These are phyloP conservation scores for Ficedula albicollis DNA, from an alignment of 2,797 vertebrate genomes.

Conservation along the genomic window DNA sequence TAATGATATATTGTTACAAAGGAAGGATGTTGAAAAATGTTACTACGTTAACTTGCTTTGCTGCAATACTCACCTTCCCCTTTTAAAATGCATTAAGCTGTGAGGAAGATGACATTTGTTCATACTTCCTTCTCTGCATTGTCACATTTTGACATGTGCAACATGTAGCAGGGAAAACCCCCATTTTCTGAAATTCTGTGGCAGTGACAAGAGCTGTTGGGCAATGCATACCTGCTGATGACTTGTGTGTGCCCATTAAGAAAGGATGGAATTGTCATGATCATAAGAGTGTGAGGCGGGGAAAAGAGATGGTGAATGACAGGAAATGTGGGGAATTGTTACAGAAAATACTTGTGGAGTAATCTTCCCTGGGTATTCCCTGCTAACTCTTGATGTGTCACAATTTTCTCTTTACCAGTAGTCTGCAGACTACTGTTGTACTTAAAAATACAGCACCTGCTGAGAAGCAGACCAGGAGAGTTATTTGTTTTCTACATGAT, in stretches of 20 bases:
- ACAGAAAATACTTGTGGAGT: not conserved
- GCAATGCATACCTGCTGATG: not conserved
- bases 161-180: not conserved
- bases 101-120: not conserved
- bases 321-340: not conserved
- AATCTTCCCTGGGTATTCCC: not conserved
- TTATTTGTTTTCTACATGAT: not conserved
- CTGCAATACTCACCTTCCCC: not conserved
- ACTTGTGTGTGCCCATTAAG: not conserved
- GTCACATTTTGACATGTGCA: not conserved
- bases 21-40: not conserved
- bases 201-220: not conserved
- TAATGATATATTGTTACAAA: not conserved
- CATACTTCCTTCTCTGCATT: not conserved
- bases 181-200: not conserved
- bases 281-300: not conserved
- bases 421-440: not conserved
- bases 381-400: not conserved
- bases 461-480: not conserved
- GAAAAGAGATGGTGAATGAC: not conserved
- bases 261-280: not conserved
- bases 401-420: not conserved
- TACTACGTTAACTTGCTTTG: not conserved
- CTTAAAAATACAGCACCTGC: not conserved
- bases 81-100: not conserved